Base-by-base conservation (phyloP, 2,113 vertebrate species). In the Chelonoidis abingdonii region DNA sequence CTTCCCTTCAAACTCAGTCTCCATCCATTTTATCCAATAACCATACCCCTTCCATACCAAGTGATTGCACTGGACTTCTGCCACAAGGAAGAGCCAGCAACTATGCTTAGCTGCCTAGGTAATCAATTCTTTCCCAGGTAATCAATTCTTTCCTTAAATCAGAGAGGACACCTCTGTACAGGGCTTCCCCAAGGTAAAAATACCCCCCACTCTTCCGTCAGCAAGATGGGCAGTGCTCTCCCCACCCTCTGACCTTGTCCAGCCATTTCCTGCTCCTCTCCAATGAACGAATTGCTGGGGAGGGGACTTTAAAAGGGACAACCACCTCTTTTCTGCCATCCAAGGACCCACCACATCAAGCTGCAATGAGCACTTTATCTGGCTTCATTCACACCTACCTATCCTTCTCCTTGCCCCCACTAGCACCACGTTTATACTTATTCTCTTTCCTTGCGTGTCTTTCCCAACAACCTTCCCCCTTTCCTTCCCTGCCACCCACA, bases 381-480 rank as follows among this genome's bases (percentile, higher is more conserved):
- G 59, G 29, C 29, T 65, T 65, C 62, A 35, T 14, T 65, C 31
- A 65, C 31, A 65, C 31, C 14, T 65, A 65, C 7, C 62, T 65
- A 19, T 31, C 62, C 31, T 35, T 35, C n/a, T 65, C 31, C 31
- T 35, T 65, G 31, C 31, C 31, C 14, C 16, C 17, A 16, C 29
- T 65, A 65, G 14, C 17, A 5, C 7, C 27, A 80, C 47, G 5
- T 50, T 16, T 47, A 0, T 0, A 0, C 0, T 4, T 1, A 47
- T 54, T 54, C 22, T 1, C 8, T 4, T 13, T 62, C 19, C 17
- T 53, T 21, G 7, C 80, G 50, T 69, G 35, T 8, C 52, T 72
- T 72, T 25, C 24, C 35, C 29, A 41, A 49, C 4, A 72, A 17
- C 24, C 50, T 83, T 82, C 13, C 21, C 24, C 14, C 5, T 1